phyloP scores from a whole-genome alignment of 2,888 invertebrate species.

The Himalopsyche japonica region DNA sequence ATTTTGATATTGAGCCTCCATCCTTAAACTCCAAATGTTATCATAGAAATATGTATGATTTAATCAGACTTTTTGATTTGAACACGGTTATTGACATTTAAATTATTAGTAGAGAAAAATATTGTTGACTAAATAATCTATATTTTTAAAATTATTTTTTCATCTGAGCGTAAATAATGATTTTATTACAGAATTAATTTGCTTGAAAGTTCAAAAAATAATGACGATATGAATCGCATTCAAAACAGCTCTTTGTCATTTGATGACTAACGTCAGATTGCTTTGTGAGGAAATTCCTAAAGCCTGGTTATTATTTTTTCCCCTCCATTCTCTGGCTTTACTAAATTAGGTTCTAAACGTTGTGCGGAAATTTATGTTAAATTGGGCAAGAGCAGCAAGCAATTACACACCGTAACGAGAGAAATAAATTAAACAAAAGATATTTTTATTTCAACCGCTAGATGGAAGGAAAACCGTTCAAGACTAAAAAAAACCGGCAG shows the following conservation, averaged over 20 bases:
- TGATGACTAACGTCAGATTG: not conserved
- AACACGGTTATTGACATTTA: too few relatives aligned
- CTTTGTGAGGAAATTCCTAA: not conserved
- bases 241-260: not conserved
- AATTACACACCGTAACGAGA: conserved; percentile 29
- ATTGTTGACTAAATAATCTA: too few relatives aligned
- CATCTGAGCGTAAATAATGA: not conserved
- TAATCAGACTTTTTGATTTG: too few relatives aligned
- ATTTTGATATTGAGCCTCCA: too few relatives aligned
- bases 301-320: not conserved
- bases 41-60: too few relatives aligned
- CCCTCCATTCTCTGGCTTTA: not conserved
- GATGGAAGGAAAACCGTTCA: not conserved
- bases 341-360: conserved; percentile 8
- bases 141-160: not conserved
- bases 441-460: conserved; percentile 16
- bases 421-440: conserved; percentile 27
- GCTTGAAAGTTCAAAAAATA: not conserved
- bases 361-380: conserved; percentile 19
- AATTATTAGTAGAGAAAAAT: too few relatives aligned
- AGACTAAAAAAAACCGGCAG: not conserved
- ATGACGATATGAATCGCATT: not conserved
- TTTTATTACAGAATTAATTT: not conserved
- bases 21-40: too few relatives aligned
- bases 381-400: conserved; percentile 27